Conservation (phyloP, 1,140 invertebrate genomes). For the Drosophila bocki region DNA sequence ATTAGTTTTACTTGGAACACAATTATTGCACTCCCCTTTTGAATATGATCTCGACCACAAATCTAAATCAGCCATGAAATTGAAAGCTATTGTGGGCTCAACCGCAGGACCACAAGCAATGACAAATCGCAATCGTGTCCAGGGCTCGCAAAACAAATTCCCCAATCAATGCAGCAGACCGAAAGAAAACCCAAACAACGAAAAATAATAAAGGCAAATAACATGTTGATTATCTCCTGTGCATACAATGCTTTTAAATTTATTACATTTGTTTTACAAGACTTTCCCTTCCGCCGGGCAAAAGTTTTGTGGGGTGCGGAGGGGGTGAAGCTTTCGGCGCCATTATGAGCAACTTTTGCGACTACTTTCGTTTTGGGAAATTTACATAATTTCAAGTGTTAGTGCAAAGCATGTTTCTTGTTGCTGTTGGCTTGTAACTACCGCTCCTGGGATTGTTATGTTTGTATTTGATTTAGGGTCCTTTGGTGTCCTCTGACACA, state of each 20-base stretch:
- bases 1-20: not conserved
- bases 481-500: not conserved
- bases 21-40: not conserved
- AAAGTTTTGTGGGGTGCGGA: conserved; percentile 1
- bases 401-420: conserved; percentile 55
- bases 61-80: conserved; percentile 1
- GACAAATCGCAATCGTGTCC: conserved; percentile 3
- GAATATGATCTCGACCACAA: not conserved
- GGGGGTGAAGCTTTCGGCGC: conserved; percentile 15
- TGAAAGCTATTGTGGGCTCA: conserved; percentile 1
- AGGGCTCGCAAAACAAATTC: conserved; percentile 7
- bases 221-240: conserved; percentile 62
- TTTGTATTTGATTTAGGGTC: conserved; percentile 4
- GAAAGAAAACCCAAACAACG: conserved; percentile 28
- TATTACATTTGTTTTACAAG: conserved; percentile 75
- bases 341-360: conserved; percentile 58
- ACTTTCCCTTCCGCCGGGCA: conserved; percentile 9
- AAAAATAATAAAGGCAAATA: conserved; percentile 24
- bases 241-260: conserved; percentile 73
- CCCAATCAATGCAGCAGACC: conserved; percentile 18
- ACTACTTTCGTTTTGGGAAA: conserved; percentile 44
- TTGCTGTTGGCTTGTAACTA: conserved; percentile 13
- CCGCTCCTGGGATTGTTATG: not conserved
- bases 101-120: conserved; percentile 1
- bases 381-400: conserved; percentile 68